A percentile compares a stretch with the other conserved stretches of the same genome.
Evolutionary conservation across 2,888 invertebrate species (phyloP).

Genomic region (Drosophila multiciliata): DNA sequence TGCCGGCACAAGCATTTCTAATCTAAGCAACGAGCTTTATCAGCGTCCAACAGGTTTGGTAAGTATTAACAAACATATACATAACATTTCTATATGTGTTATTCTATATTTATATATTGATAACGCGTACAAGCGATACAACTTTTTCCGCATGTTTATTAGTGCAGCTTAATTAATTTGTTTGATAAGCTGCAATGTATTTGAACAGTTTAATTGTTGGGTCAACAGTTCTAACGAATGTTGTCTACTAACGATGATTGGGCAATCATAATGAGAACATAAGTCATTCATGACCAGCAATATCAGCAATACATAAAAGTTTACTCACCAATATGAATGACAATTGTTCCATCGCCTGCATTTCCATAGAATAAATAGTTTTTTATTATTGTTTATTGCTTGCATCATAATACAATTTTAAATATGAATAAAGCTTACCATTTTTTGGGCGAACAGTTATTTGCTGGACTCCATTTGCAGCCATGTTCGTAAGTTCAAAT

Average conservation of each 20-base stretch:
- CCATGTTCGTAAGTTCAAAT: conserved; percentile 20
- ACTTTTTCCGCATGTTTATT: background rate
- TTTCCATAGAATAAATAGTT: background rate
- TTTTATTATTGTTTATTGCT: background rate
- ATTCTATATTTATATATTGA: conserved; percentile 4
- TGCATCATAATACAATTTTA: background rate
- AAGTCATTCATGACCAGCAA: background rate
- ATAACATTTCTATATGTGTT: background rate
- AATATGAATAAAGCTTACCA: conserved; percentile 20
- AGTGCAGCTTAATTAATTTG: background rate
- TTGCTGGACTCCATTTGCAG: conserved; percentile 1
- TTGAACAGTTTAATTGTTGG: background rate
- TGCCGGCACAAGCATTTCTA: conserved; percentile 23
- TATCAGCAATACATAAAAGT: background rate
- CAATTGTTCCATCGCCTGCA: conserved; percentile 45
- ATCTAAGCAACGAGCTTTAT: conserved; percentile 35
- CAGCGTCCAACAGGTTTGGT: conserved; percentile 21
- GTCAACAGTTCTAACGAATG: conserved; percentile 1
- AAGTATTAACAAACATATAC: conserved; percentile 1
- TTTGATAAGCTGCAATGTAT: conserved; percentile 19
- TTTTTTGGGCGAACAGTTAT: conserved; percentile 4
- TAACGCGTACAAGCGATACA: conserved; percentile 2
- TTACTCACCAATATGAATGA: conserved; percentile 72
- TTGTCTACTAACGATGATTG: conserved; percentile 55
- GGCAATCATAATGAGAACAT: conserved; percentile 41